Conservation (phyloP, 1,140 invertebrate species). For the Heliconius himera region DNA sequence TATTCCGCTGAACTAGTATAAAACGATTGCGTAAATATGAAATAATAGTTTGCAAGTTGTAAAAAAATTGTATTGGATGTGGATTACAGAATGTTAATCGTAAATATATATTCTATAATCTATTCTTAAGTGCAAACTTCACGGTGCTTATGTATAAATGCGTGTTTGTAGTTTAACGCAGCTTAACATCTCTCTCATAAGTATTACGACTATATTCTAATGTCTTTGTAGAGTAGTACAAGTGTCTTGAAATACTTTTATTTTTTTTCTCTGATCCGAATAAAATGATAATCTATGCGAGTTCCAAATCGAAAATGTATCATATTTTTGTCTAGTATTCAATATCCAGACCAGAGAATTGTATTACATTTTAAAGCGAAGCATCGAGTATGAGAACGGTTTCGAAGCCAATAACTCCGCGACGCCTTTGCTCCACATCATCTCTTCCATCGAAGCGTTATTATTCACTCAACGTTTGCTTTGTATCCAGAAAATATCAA, state of each 20-base stretch:
- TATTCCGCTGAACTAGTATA: constrained; percentile 47
- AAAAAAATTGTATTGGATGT: constrained; percentile 42
- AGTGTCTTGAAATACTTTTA: not conserved
- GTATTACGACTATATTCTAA: not conserved
- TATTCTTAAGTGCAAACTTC: constrained; percentile 34
- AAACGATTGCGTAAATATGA: constrained; percentile 49
- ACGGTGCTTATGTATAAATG: constrained; percentile 25
- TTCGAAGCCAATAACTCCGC: constrained; percentile 47
- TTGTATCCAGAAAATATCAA: constrained; percentile 51
- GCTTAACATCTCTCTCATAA: not conserved
- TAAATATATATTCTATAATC: constrained; percentile 35
- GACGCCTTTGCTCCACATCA: constrained; percentile 48
- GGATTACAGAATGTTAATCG: constrained; percentile 32
- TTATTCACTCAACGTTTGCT: constrained; percentile 53
- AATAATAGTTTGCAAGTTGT: constrained; percentile 47
- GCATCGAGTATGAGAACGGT: constrained; percentile 24
- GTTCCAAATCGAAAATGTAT: not conserved
- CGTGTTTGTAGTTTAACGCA: constrained; percentile 33
- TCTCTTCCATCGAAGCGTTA: constrained; percentile 47
- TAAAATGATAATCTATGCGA: not conserved
- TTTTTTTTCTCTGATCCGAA: too few species aligned
- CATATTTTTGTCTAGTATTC: constrained; percentile 10
- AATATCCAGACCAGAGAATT: constrained; percentile 19
- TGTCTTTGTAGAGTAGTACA: not conserved
- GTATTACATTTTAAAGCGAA: constrained; percentile 29